Evolutionary conservation across 2,888 invertebrate species (phyloP).

Genomic region (Alcis repandata): DNA sequence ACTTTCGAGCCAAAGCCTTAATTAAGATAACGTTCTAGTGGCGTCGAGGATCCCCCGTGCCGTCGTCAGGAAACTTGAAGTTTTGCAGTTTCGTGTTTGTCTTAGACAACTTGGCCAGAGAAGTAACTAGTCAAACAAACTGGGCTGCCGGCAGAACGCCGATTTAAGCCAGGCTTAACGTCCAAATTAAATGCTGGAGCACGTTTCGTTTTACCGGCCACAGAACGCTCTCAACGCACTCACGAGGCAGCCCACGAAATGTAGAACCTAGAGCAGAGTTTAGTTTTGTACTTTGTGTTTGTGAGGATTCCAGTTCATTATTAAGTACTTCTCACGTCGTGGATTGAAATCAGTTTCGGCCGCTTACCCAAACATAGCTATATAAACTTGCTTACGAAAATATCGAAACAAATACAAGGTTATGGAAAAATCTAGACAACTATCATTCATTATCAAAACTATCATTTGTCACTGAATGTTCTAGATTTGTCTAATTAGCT

Average conservation of each 20-base stretch:
- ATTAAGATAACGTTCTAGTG: conserved; percentile 74
- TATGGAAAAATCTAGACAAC: too few relatives aligned
- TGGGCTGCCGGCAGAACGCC: conserved; percentile 49
- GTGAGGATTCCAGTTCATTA: conserved; percentile 24
- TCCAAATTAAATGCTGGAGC: conserved; percentile 74
- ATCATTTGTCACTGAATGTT: too few relatives aligned
- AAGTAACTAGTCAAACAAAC: conserved; percentile 79
- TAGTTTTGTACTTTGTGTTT: conserved; percentile 48
- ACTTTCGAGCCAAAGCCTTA: conserved; percentile 67
- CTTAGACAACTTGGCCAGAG: conserved; percentile 77
- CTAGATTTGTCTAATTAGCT: too few relatives aligned
- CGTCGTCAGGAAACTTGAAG: conserved; percentile 60
- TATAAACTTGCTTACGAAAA: too few relatives aligned
- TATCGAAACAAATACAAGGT: too few relatives aligned
- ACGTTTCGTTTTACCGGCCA: conserved; percentile 58
- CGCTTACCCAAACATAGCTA: too few relatives aligned
- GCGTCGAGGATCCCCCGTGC: conserved; percentile 59
- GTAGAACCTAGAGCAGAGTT: conserved; percentile 45
- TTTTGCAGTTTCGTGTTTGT: conserved; percentile 79
- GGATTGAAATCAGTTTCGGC: too few relatives aligned
- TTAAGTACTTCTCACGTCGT: too few relatives aligned
- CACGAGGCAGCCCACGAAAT: conserved; percentile 49
- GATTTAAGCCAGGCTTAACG: conserved; percentile 63
- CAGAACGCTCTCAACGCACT: conserved; percentile 48
- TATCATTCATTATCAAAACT: too few relatives aligned